Conservation (phyloP, 1,140 invertebrate species). For the Plectrocnemia conspersa region DNA sequence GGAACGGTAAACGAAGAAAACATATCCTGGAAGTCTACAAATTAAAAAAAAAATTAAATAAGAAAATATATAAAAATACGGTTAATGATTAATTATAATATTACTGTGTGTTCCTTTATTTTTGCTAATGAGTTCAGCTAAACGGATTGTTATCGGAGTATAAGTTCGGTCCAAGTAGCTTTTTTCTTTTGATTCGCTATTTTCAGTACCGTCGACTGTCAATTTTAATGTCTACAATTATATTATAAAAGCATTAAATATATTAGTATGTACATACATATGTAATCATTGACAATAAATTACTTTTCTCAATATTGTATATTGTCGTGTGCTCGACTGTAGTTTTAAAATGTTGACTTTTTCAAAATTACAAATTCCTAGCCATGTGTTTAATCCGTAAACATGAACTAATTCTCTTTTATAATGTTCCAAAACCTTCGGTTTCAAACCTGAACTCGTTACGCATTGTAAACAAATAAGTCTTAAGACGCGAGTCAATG, state of each 20-base stretch:
- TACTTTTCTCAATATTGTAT: constrained; percentile 66
- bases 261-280: too few species aligned
- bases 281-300: constrained; percentile 3
- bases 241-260: constrained; percentile 9
- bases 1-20: constrained; percentile 56
- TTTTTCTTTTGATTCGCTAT: constrained; percentile 81
- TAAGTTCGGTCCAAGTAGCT: constrained; percentile 92
- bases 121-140: constrained; percentile 80
- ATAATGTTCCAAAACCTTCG: constrained; percentile 86
- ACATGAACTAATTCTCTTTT: constrained; percentile 88
- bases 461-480: constrained; percentile 86
- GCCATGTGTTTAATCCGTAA: constrained; percentile 83
- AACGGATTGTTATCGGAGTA: constrained; percentile 85
- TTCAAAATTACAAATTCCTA: constrained; percentile 83
- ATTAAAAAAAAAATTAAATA: constrained; percentile 32
- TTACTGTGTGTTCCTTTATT: constrained; percentile 74
- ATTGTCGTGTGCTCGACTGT: constrained; percentile 66
- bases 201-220: constrained; percentile 41
- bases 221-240: constrained; percentile 5
- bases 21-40: constrained; percentile 54
- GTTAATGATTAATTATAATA: constrained; percentile 15
- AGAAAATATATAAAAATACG: constrained; percentile 4
- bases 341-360: constrained; percentile 75
- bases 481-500: constrained; percentile 77
- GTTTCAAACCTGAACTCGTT: constrained; percentile 84